Conservation (phyloP, 2,888 invertebrate species). For the Priocnemis perturbator region DNA sequence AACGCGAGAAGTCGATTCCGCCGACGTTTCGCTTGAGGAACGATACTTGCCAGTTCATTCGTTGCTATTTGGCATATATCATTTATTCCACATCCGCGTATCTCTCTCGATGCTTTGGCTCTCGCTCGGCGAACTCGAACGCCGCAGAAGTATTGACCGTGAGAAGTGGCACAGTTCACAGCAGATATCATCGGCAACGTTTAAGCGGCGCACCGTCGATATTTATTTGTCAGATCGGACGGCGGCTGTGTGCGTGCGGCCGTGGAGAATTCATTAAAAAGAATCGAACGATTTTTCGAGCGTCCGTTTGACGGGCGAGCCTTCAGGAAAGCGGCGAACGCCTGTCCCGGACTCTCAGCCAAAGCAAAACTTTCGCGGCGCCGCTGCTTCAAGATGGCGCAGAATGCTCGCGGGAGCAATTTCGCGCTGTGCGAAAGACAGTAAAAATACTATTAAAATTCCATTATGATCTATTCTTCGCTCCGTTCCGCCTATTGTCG, state of each 20-base stretch:
- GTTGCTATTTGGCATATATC: constrained; percentile 61
- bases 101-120: constrained; percentile 36
- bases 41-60: constrained; percentile 57
- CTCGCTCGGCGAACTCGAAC: constrained; percentile 3
- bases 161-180: constrained; percentile 19
- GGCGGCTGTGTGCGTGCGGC: no score
- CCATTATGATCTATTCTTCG: constrained; percentile 64
- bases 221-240: no score
- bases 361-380: constrained; percentile 38
- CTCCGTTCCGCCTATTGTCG: constrained; percentile 43
- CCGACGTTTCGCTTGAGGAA: constrained; percentile 50
- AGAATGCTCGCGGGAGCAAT: constrained; percentile 56
- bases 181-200: no score
- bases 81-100: constrained; percentile 58
- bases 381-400: constrained; percentile 18
- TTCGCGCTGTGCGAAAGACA: constrained; percentile 49
- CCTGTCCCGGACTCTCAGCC: background rate
- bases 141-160: constrained; percentile 49
- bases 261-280: no score
- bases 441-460: constrained; percentile 68
- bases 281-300: no score
- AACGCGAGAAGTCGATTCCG: constrained; percentile 37
- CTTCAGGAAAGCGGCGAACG: no score
- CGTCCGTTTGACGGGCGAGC: background rate
- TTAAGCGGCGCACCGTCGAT: no score